Base-by-base conservation (phyloP, 2,888 invertebrate species). In the Colletes collaris region DNA sequence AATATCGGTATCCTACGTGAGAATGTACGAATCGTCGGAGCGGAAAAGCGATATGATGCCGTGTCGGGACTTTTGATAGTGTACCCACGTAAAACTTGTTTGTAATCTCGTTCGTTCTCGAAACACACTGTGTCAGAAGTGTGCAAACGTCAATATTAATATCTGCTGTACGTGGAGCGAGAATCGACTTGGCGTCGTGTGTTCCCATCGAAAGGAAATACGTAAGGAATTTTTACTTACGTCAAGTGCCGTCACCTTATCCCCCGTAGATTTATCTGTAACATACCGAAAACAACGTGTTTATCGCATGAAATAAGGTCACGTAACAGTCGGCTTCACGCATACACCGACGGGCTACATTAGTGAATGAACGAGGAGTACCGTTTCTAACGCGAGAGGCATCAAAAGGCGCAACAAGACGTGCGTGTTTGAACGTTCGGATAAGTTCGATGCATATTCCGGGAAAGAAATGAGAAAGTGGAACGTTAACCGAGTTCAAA, bases 221-320 rank as follows among this genome's bases (percentile, higher is more conserved):
- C 19, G 19, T 0, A 10, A 56, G 10, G 19, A 49, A 64, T 50
- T 64, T 69, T 35, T 92, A 95, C 95, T 95, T 93, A 95, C 95
- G 91, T 95, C 95, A 93, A 95, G 94, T 76, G 94, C 94, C 87
- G 93, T 94, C 93, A 94, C 94, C 94, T 94, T 95, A 91, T 95
- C 95, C 77, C 94, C 94, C 84, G 94, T 94, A 58, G 95, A 95
- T 91, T 94, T 95, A 92, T 95, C 95, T 89, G 94, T 93, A 94
- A 91, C 86, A 82, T 19, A 85, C 59, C 10, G 59, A 60, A 78
- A 67, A 66, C 35, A 62, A 71, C 46, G 63, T 71, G 59, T 84
- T 76, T 71, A 60, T 81, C 62, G 80, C 37, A 52, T 60, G 60
- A 69, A 75, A 79, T 65, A 67, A 60, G 75, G 62, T 76, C 81